These are phyloP conservation scores for Pardalotus punctatus DNA, from an alignment of 2,113 vertebrate species.

Conservation along the genomic window DNA sequence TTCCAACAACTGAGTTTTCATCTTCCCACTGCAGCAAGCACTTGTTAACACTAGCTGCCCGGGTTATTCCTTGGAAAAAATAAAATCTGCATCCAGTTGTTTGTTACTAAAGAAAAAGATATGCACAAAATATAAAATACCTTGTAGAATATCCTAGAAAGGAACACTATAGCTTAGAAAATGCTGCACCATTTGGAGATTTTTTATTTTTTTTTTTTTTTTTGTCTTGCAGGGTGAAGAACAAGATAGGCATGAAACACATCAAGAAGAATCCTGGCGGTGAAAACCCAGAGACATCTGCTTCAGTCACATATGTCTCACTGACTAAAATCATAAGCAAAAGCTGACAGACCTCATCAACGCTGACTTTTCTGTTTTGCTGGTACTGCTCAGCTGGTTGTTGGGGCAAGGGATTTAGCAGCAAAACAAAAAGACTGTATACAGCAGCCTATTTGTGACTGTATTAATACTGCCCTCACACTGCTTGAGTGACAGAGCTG, in stretches of 20 bases:
- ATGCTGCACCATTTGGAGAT: neutral
- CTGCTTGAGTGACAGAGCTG: neutral
- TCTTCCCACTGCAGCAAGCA: neutral
- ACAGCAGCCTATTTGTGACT: neutral
- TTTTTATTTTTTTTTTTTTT: neutral
- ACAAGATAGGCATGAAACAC: constrained; percentile 2
- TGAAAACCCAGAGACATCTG: constrained; percentile 31
- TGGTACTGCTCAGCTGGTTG: constrained; percentile 22
- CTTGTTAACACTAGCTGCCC: neutral
- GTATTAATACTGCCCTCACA: neutral
- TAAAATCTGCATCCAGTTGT: neutral
- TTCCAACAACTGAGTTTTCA: neutral
- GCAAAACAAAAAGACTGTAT: neutral
- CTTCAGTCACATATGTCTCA: neutral
- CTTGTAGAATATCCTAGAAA: neutral
- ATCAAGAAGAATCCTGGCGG: neutral
- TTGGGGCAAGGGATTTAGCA: neutral
- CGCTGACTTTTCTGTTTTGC: neutral
- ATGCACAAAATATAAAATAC: neutral
- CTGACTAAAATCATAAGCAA: constrained; percentile 22
- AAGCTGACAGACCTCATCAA: constrained; percentile 21
- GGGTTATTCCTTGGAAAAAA: neutral
- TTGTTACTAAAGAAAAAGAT: neutral
- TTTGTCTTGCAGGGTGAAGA: neutral
- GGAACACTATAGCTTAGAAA: neutral